phyloP scores from a whole-genome alignment of 2,888 invertebrate genomes.

The Campoletis raptor region DNA sequence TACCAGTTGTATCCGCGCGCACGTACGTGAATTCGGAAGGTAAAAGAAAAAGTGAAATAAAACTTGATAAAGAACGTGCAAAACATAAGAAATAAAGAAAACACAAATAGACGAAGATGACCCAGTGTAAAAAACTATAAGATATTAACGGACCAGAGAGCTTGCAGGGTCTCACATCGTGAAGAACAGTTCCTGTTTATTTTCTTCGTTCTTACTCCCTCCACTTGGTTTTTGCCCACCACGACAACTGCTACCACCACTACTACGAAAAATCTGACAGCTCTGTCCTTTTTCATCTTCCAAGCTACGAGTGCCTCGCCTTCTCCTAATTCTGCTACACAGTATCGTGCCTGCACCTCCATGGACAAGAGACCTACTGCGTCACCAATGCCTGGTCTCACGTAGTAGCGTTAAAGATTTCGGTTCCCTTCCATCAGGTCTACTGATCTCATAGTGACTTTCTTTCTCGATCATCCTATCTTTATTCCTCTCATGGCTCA shows the following conservation, averaged over 20 bases:
- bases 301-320: slow-evolving; percentile 37
- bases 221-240: slow-evolving; percentile 47
- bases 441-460: slow-evolving; percentile 38
- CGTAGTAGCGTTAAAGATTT: slow-evolving; percentile 45
- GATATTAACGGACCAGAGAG: slow-evolving; percentile 67
- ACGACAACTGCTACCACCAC: slow-evolving; percentile 29
- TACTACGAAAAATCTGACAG: slow-evolving; percentile 19
- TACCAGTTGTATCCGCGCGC: slow-evolving; percentile 51
- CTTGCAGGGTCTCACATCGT: slow-evolving; percentile 56
- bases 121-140: slow-evolving; percentile 65
- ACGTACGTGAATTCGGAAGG: slow-evolving; percentile 36
- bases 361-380: slow-evolving; percentile 38
- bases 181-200: slow-evolving; percentile 58
- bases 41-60: slow-evolving; percentile 34
- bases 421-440: slow-evolving; percentile 44
- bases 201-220: slow-evolving; percentile 66
- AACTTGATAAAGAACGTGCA: slow-evolving; percentile 37
- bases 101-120: slow-evolving; percentile 63
- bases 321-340: slow-evolving; percentile 54
- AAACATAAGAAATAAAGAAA: slow-evolving; percentile 33
- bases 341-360: slow-evolving; percentile 49
- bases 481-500: slow-evolving; percentile 14
- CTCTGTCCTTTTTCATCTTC: slow-evolving; percentile 50
- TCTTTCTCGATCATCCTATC: slow-evolving; percentile 22
- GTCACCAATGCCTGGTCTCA: slow-evolving; percentile 53